Base-by-base conservation (phyloP, 1,140 invertebrate genomes). In the Sipha flava region DNA sequence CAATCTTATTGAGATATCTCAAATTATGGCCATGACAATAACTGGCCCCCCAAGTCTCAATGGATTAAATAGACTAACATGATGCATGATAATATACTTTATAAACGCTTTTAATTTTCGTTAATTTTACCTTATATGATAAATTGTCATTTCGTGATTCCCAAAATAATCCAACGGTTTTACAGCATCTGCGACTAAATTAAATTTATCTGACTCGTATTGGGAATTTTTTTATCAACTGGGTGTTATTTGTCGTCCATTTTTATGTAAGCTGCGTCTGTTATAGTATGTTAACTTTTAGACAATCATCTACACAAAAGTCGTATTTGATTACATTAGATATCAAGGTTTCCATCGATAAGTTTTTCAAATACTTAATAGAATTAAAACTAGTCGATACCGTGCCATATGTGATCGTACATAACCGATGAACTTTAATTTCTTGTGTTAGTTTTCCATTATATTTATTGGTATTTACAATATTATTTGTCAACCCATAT, bases 381-480 rank as follows among this genome's bases (percentile, higher is more conserved):
- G 49, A 14, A 2, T 3, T 6, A 52, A 52, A 52, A 4, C 9
- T 5, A 1, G 66, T 7, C 4, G 66, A 7, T n/a, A 45, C 23
- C 12, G 37, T 37, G 16, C 85, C 85, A 80, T 83, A 86, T 3
- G 84, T 85, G 1, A 86, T 81, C 3, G 82, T 85, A 23, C 81
- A 68, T 34, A 85, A 81, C 57, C 66, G 26, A 80, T 83, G 86
- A 54, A 82, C 81, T 34, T 82, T 18, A 6, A 86, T 80, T 6
- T 81, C 62, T 26, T 84, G 80, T 73, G n/a, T 81, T 73, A 40
- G 83, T 43, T 52, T 84, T 79, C 84, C 86, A 87, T 1, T 87
- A 34, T 31, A 87, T 85, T 23, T 82, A 59, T 83, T 87, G 86
- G 70, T 83, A 84, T 12, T 79, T 62, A 21, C 80, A 68, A 79